Evolutionary conservation across 2,113 vertebrate species (phyloP).

Genomic region (Actenoides lindsayi): DNA sequence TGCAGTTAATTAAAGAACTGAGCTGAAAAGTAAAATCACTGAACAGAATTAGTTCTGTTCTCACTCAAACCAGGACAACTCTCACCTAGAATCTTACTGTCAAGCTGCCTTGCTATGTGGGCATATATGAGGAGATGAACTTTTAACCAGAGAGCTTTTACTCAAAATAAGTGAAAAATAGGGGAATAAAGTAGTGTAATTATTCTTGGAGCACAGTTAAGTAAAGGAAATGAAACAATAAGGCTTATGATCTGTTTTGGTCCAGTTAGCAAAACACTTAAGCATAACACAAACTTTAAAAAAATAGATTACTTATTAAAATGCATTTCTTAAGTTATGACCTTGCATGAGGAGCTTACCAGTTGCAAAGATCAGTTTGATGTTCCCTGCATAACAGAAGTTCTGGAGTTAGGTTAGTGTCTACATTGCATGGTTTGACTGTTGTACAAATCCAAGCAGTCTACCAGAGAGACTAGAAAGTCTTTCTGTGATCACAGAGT

Average conservation of each 20-base stretch:
- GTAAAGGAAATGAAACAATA: not conserved
- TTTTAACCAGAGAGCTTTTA: not conserved
- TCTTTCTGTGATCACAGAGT: not conserved
- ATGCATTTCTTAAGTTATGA: not conserved
- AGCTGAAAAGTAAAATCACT: too few species aligned
- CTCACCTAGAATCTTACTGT: not conserved
- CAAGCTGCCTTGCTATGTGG: not conserved
- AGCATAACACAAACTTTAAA: not conserved
- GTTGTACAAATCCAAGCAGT: not conserved
- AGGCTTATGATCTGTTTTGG: not conserved
- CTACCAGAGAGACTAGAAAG: accelerated
- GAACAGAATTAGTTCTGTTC: too few species aligned
- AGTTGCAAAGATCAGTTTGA: not conserved
- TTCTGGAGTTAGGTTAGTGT: not conserved
- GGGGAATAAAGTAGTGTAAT: not conserved
- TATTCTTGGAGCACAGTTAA: not conserved
- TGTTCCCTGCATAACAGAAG: not conserved
- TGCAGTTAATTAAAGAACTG: too few species aligned
- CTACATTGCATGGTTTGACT: not conserved
- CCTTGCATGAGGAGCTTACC: not conserved
- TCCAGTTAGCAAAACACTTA: not conserved
- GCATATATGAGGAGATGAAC: not conserved
- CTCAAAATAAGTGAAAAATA: not conserved
- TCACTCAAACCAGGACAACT: too few species aligned
- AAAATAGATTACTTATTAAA: not conserved